A percentile compares a stretch with the other conserved stretches of the same genome.
Evolutionary conservation across 1,140 invertebrate species (phyloP).

Genomic region (Parapsyche elsis): DNA sequence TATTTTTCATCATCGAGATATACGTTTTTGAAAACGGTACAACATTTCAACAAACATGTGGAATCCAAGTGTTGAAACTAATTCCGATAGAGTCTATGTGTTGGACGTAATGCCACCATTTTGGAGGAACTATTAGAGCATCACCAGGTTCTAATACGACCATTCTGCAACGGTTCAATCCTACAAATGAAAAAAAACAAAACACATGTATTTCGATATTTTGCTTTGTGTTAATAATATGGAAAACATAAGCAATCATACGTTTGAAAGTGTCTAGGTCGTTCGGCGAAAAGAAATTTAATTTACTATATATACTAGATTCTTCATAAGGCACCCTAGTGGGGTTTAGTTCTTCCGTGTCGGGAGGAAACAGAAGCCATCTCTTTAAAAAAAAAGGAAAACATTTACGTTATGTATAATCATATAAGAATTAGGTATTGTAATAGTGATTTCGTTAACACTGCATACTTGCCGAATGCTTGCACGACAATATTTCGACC

Average conservation of each 20-base stretch:
- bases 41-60: conserved; percentile 67
- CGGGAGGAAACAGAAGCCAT: conserved; percentile 93
- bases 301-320: conserved; percentile 91
- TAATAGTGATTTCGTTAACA: conserved; percentile 13
- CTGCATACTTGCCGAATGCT: conserved; percentile 73
- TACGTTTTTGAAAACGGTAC: background rate
- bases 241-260: conserved; percentile 47
- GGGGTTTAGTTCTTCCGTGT: conserved; percentile 76
- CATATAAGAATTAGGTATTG: conserved; percentile 11
- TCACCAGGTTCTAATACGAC: conserved; percentile 83
- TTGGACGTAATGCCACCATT: conserved; percentile 98
- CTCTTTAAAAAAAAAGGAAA: conserved; percentile 72
- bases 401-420: conserved; percentile 45
- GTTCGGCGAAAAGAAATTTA: conserved; percentile 79
- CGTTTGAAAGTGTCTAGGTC: conserved; percentile 62
- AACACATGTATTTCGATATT: background rate
- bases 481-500: conserved; percentile 93
- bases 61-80: conserved; percentile 90
- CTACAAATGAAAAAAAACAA: conserved; percentile 57
- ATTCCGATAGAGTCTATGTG: conserved; percentile 78
- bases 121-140: conserved; percentile 86
- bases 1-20: background rate
- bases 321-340: conserved; percentile 96
- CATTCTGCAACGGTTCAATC: conserved; percentile 64
- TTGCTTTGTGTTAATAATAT: conserved; percentile 43